phyloP scores from a whole-genome alignment of 2,797 vertebrate species.

The Notoglanidium macrostoma region DNA sequence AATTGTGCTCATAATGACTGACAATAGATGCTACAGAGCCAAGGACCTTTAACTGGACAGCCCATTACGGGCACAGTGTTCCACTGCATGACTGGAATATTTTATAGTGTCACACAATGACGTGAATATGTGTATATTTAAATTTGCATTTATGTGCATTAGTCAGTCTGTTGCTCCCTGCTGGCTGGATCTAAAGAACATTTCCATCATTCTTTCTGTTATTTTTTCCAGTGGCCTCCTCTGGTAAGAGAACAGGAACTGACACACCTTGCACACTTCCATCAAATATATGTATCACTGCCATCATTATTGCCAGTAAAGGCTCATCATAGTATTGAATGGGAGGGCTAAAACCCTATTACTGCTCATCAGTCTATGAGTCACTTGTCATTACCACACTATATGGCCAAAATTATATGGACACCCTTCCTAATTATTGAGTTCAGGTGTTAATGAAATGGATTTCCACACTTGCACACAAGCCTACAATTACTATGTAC shows the following conservation, averaged over 20 bases:
- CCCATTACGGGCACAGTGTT: not conserved
- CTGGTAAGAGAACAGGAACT: constrained; percentile 55
- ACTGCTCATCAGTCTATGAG: not conserved
- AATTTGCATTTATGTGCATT: constrained; percentile 18
- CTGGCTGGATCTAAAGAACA: constrained; percentile 15
- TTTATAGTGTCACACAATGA: not conserved
- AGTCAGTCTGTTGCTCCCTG: constrained; percentile 8
- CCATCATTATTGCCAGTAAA: not conserved
- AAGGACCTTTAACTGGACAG: not conserved
- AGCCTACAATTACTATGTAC: not conserved
- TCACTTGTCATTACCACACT: no score
- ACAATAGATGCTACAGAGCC: not conserved
- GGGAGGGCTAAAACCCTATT: not conserved
- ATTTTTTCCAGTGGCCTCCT: constrained; percentile 46
- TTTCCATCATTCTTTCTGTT: constrained; percentile 46
- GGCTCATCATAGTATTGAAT: not conserved
- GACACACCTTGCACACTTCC: constrained; percentile 46
- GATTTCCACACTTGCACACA: not conserved
- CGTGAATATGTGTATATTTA: constrained; percentile 10
- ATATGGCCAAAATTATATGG: not conserved
- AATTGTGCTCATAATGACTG: not conserved
- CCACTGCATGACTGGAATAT: not conserved
- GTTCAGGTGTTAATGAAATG: not conserved
- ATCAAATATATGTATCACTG: constrained; percentile 1
- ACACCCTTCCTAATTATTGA: not conserved